A percentile compares a stretch with the other conserved stretches of the same genome.
phyloP scores from a whole-genome alignment of 2,888 invertebrate species.

The Tiliacea aurago region DNA sequence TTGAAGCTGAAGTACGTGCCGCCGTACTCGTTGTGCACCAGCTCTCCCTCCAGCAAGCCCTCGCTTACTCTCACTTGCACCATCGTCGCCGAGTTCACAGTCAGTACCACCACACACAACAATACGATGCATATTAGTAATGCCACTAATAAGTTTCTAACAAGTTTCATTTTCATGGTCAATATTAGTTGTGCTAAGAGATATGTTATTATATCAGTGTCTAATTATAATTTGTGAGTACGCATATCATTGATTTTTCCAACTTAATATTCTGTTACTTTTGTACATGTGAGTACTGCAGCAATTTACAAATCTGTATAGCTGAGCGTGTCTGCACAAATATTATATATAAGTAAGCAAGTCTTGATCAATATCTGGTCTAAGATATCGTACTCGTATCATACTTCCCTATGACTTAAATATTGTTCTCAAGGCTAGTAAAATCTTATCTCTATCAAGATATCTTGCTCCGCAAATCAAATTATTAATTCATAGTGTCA shows the following conservation, averaged over 20 bases:
- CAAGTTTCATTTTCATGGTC: slow-evolving; percentile 6
- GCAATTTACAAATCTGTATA: not conserved
- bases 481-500: not conserved
- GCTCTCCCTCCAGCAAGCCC: slow-evolving; percentile 72
- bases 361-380: not conserved
- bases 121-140: not conserved
- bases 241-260: not conserved
- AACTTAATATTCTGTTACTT: not conserved
- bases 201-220: not conserved
- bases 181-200: no score
- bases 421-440: no score
- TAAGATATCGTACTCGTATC: slow-evolving; percentile 18
- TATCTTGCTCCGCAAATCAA: no score
- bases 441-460: no score
- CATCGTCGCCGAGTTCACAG: slow-evolving; percentile 23
- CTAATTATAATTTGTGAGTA: no score
- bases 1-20: slow-evolving; percentile 70
- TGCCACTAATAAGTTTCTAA: no score
- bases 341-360: not conserved
- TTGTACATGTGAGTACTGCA: not conserved
- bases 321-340: no score
- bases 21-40: slow-evolving; percentile 64
- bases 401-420: no score
- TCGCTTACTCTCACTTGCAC: slow-evolving; percentile 69
- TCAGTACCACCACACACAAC: slow-evolving; percentile 6